A percentile compares a stretch with the other conserved stretches of the same genome.
Evolutionary conservation across 2,797 vertebrate species (phyloP).

Genomic region (Pangasius macronema): DNA sequence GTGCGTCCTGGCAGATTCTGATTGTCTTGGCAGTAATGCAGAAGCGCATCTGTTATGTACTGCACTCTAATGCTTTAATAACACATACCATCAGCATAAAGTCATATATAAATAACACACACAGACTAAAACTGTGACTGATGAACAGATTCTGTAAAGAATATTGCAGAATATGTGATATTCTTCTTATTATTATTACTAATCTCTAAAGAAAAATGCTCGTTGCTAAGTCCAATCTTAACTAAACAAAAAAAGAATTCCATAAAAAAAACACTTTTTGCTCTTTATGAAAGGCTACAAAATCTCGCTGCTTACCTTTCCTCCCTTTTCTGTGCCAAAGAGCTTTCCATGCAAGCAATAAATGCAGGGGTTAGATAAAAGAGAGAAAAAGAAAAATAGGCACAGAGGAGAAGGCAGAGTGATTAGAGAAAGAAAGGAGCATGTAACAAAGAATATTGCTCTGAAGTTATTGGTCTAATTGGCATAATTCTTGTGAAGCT

Average conservation of each 20-base stretch:
- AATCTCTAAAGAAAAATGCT: not conserved
- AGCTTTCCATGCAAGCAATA: conserved; percentile 67
- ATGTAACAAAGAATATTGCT: conserved; percentile 22
- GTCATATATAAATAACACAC: not conserved
- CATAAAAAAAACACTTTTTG: not conserved
- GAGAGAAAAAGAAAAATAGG: conserved; percentile 50
- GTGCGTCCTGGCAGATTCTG: conserved; percentile 25
- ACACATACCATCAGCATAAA: conserved; percentile 51
- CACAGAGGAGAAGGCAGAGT: conserved; percentile 39
- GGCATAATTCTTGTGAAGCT: conserved; percentile 26
- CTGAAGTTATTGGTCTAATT: conserved; percentile 34
- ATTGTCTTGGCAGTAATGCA: conserved; percentile 37
- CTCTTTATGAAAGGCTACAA: not conserved
- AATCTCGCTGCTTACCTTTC: conserved; percentile 71
- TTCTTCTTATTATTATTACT: not conserved
- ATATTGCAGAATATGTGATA: not conserved
- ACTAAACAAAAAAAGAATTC: not conserved
- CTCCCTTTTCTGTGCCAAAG: conserved; percentile 69
- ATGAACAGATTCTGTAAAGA: not conserved
- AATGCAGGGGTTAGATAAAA: conserved; percentile 53
- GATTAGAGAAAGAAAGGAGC: not conserved
- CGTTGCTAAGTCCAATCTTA: not conserved
- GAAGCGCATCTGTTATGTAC: conserved; percentile 31
- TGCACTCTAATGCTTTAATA: conserved; percentile 59
- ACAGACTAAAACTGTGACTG: not conserved